Evolutionary conservation across 23 tunicate genomes (phyloP).

Genomic region (Phallusia fumigata): DNA sequence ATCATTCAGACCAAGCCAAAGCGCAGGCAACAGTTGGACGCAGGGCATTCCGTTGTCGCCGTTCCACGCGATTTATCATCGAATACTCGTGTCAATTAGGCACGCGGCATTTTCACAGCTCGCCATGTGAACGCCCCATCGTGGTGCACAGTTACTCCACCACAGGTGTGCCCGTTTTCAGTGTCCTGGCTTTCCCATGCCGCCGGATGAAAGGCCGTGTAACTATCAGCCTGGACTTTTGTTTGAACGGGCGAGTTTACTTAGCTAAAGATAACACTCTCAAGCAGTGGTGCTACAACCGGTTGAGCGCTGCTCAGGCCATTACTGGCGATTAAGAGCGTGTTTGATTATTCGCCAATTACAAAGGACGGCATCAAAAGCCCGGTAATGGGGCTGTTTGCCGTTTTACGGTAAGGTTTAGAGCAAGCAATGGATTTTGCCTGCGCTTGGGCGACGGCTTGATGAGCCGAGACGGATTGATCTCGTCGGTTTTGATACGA

Average conservation of each 20-base stretch:
- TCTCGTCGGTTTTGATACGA: too few species aligned
- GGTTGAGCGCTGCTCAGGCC: not conserved
- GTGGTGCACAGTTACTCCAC: not conserved
- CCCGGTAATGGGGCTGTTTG: not conserved
- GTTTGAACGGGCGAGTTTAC: conserved; percentile 9
- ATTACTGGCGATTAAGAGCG: not conserved
- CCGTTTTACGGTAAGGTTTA: too few species aligned
- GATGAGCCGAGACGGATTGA: too few species aligned
- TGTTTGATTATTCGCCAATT: not conserved
- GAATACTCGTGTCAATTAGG: conserved; percentile 13
- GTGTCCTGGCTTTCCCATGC: not conserved
- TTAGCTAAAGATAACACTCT: conserved; percentile 5
- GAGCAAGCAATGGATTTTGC: too few species aligned
- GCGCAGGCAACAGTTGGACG: too few species aligned
- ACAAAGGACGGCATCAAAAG: not conserved
- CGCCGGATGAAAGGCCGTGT: conserved; percentile 1
- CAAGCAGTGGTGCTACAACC: not conserved
- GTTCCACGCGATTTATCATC: conserved; percentile 3
- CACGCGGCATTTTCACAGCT: conserved; percentile 10
- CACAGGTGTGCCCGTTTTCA: conserved; percentile 6
- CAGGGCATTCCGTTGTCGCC: not conserved
- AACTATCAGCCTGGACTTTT: not conserved
- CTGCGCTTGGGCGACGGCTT: too few species aligned
- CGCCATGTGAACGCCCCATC: not conserved
- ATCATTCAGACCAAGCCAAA: too few species aligned